Evolutionary conservation across 1,140 invertebrate genomes (phyloP), one percentile per base, ranked within the genome.

Genomic region (Philopotamus ludificatus): DNA sequence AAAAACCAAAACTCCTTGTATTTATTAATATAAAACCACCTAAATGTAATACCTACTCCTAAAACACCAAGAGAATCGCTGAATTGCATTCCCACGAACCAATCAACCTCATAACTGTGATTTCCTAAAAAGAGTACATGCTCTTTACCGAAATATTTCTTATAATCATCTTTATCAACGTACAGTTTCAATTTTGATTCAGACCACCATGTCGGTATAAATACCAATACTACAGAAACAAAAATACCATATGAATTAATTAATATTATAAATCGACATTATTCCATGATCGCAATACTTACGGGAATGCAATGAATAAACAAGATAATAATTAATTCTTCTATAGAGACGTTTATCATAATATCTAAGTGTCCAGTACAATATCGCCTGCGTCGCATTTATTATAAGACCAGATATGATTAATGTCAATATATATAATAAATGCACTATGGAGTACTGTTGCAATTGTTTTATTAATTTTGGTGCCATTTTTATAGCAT

Each of bases 101-200:
- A 98, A 76, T 98, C 96, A 59, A 96, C 87, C 82, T 98, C 95
- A 79, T 94, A 98, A 51, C 86, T 88, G 74, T 98, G 95, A 78
- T 98, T 98, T 91, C 97, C 94, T 22, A 98, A 80, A 23, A 94
- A 83, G 72, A 94, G 86, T 12, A 87, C 89, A 81, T 97, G 93
- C 74, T 97, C 94, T 66, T 91, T 90, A 8, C 92, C 93, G 77
- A 88, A 89, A 77, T 86, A 87, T 75, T 90, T 87, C 2, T 89
- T 81, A 73, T 87, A 87, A 68, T 93, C 89, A 60, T 91, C 83
- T 71, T 87, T 87, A 71, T 94, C 87, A 70, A 87, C 84, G 72
- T 93, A 94, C 15, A 95, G 73, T 49, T 84, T 77, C 68, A 92
- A 73, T 68, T 87, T 85, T 41, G 87, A 86, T 42, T 85, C 86